Conservation (phyloP, 1,140 invertebrate species). For the Thrips palmi region DNA sequence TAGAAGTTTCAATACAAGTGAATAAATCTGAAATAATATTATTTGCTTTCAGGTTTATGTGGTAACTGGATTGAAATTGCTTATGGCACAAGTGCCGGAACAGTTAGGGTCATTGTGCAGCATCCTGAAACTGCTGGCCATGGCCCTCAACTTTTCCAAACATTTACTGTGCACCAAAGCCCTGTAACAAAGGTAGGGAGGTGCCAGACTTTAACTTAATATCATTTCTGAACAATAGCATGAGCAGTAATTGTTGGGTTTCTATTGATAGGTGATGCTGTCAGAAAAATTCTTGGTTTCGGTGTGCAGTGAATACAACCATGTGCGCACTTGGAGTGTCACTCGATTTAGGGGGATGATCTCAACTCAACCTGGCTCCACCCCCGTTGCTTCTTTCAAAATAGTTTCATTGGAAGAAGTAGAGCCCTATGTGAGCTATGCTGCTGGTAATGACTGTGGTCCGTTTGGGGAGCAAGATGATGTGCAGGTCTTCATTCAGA, state of each 20-base stretch:
- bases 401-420: constrained; percentile 77
- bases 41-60: constrained; percentile 53
- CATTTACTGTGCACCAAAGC: constrained; percentile 92
- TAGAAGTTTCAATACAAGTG: neutral
- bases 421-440: constrained; percentile 55
- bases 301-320: constrained; percentile 94
- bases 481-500: constrained; percentile 95
- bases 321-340: constrained; percentile 91
- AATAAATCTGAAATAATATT: constrained; percentile 6
- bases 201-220: neutral
- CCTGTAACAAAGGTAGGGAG: constrained; percentile 73
- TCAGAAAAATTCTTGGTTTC: constrained; percentile 95
- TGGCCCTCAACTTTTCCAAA: constrained; percentile 93
- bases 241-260: constrained; percentile 13
- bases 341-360: constrained; percentile 93
- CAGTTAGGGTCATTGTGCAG: constrained; percentile 91
- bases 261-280: constrained; percentile 53
- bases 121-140: constrained; percentile 97
- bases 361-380: constrained; percentile 92
- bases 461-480: constrained; percentile 96
- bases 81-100: constrained; percentile 90
- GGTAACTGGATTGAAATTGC: constrained; percentile 99
- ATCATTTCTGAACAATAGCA: neutral
- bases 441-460: constrained; percentile 64
- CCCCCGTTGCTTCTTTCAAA: constrained; percentile 90